Evolutionary conservation across 2,113 vertebrate genomes (phyloP), one percentile per base, ranked within the genome.

Genomic region (Elephas maximus): DNA sequence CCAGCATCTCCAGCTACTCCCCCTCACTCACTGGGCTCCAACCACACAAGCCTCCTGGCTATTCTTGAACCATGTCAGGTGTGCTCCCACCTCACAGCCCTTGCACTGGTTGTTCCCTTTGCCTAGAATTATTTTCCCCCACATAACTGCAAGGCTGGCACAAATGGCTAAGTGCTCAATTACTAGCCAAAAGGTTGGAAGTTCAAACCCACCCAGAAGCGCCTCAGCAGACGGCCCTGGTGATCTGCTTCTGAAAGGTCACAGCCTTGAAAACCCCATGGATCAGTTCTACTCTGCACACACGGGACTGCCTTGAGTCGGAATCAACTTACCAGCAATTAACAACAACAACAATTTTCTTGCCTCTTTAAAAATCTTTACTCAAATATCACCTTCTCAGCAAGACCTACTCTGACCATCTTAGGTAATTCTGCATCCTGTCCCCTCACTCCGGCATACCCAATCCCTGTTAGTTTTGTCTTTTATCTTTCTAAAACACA

Each of bases 321-420:
- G 53, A 57, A 57, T 57, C 53, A 57, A 57, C 53, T 62, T 20
- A 21, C 5, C 7, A 4, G 60, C 60, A 62, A 23, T 23, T 57
- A 57, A 17, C 60, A 62, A 62, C 60, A 57, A 17, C 18, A 21
- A 62, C 60, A 90, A 77, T 94, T 79, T 33, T 89, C 67, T 67
- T 12, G n/a, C 30, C 14, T 71, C 41, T 57, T 94, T 89, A 33
- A 97, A 97, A 84, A 83, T 87, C 60, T 95, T 90, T 44, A 28
- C 23, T 93, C 57, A 77, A 77, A 77, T 81, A 69, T 60, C 14
- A 51, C 44, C 37, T 90, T 62, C 78, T 88, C 28, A 51, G 57
- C 28, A 73, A 92, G 44, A 37, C 9, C 26, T 14, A 15, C 10
- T 67, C 17, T 74, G 44, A 63, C 45, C 76, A 63, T 51, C 28